Evolutionary conservation across 2,113 vertebrate species (phyloP), one percentile per base, ranked within the genome.

Genomic region (Vulpes ferrilata): DNA sequence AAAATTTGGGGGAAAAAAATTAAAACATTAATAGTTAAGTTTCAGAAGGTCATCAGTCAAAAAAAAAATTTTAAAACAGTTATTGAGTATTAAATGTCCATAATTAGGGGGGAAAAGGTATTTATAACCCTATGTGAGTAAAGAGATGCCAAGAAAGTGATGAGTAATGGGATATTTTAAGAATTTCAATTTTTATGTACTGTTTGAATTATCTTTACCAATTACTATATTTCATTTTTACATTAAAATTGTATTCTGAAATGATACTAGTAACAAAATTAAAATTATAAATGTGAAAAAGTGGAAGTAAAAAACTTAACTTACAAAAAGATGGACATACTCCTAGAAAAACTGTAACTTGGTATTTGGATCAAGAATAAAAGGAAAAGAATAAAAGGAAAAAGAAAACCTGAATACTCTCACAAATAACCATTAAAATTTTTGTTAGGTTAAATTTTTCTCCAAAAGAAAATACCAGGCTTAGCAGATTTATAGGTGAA

Each of bases 241-340:
- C n/a, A 92, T 92, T 87, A 88, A 82, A 95, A 92, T 1, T 92
- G 32, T 30, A 85, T 55, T 95, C 32, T 95, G 25, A 80, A 87
- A 60, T 62, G 30, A 25, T 65, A 84, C 27, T 71, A 87, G 16
- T 53, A 73, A 92, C 6, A n/a, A 87, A 80, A 55, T 32, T 79
- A 6, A 69, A 79, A 79, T 87, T 59, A 79, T 69, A 79, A 84
- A 74, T 76, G 4, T 64, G 57, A 93, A 74, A 67, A 65, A 76
- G 25, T 65, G 35, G 76, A 76, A 76, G 11, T 57, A 65, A 93
- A 76, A 85, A 86, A 48, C 9, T 53, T 78, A 78, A 13, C 25
- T 65, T 53, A 55, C 19, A 74, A 32, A 90, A 48, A 90, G 32
- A 85, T 7, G 23, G 60, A 78, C 32, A 71, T 22, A 80, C 25